These are phyloP conservation scores for Panthera uncia DNA, from an alignment of 2,113 vertebrate species.

Conservation along the genomic window DNA sequence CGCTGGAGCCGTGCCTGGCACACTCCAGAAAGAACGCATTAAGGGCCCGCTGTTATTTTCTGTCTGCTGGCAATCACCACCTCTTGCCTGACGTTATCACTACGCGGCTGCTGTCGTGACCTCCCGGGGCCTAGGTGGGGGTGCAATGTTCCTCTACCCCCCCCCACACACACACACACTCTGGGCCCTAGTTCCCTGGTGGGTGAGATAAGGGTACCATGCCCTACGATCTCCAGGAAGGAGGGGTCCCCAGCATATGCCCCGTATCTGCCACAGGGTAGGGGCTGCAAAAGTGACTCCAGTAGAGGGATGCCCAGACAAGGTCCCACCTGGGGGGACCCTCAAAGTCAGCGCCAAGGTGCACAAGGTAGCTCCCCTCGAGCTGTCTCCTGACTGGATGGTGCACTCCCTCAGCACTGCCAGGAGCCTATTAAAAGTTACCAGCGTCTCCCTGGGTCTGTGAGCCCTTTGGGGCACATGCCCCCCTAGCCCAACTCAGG, in stretches of 20 bases:
- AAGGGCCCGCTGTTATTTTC: background rate
- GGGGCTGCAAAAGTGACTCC: background rate
- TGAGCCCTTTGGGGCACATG: background rate
- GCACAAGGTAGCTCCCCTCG: rapidly evolving
- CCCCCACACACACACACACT: background rate
- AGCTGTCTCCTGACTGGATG: background rate
- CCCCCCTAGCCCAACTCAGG: background rate
- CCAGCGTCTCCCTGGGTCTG: background rate
- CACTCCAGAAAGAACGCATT: rapidly evolving
- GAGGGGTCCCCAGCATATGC: background rate
- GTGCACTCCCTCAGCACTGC: rapidly evolving
- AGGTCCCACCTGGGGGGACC: background rate
- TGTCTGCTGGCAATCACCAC: background rate
- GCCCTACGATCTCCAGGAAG: background rate
- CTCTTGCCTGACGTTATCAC: background rate
- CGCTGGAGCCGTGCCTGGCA: rapidly evolving
- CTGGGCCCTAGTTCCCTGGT: background rate
- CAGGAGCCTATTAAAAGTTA: background rate
- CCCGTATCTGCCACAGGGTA: background rate
- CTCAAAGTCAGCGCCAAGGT: background rate
- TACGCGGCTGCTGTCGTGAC: background rate
- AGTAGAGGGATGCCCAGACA: background rate
- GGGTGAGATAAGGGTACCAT: background rate
- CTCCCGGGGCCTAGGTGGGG: rapidly evolving
- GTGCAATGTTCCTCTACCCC: rapidly evolving